Percentiles rank a stretch among this genome's conserved stretches.
Conservation (phyloP, 2,113 vertebrate genomes). For the Oreotrochilus melanogaster region DNA sequence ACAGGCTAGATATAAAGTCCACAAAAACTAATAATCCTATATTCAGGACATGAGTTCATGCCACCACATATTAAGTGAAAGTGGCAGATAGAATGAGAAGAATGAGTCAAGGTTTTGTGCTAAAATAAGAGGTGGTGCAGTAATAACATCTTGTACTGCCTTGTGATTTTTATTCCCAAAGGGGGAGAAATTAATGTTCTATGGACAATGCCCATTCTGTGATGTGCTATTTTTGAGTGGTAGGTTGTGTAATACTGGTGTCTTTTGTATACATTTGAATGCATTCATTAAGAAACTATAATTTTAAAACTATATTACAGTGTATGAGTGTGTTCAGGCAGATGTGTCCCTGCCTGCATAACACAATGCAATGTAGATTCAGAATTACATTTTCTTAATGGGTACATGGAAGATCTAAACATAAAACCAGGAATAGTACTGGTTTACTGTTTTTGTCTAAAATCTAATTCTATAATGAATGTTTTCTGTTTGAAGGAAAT, state of each 20-base stretch:
- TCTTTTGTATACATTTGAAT: neutral
- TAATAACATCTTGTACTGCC: neutral
- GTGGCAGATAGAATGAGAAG: neutral
- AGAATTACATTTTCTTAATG: neutral
- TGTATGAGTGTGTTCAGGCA: neutral
- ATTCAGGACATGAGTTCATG: neutral
- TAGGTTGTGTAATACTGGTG: neutral
- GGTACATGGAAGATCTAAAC: neutral
- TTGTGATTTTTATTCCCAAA: neutral
- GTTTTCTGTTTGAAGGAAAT: neutral
- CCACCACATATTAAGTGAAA: neutral
- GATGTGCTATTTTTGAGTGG: neutral
- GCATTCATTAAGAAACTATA: neutral
- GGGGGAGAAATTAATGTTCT: neutral
- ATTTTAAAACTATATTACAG: neutral
- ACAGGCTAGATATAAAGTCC: neutral
- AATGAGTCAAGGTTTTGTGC: neutral
- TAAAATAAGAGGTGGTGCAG: neutral
- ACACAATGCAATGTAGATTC: neutral
- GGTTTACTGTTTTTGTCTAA: neutral
- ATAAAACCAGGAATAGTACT: neutral
- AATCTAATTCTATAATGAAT: neutral
- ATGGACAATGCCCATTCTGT: neutral
- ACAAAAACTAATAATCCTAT: neutral
- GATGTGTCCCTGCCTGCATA: neutral